phyloP scores from a whole-genome alignment of 2,113 vertebrate species.

The Micromys minutus region DNA sequence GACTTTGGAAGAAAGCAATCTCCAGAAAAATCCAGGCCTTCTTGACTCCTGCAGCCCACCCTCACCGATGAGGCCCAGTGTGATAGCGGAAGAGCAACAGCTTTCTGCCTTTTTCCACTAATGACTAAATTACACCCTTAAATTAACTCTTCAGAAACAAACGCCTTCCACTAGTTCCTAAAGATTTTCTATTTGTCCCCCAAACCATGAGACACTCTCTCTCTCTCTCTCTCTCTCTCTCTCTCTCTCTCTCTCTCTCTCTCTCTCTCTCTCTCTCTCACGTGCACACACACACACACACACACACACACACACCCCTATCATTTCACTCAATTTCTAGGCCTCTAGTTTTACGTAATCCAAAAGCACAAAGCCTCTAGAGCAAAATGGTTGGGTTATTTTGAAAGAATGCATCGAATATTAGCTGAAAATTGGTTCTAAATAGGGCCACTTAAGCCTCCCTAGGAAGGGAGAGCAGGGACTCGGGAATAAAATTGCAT shows the following conservation, averaged over 20 bases:
- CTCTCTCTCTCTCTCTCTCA: no score
- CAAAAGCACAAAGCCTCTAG: slow-evolving; percentile 73
- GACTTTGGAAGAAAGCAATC: slow-evolving; percentile 61
- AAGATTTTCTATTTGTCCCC: slow-evolving; percentile 79
- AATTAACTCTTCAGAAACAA: slow-evolving; percentile 83
- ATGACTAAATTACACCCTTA: slow-evolving; percentile 71
- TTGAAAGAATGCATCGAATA: slow-evolving; percentile 79
- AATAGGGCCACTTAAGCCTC: slow-evolving; percentile 78
- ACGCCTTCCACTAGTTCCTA: slow-evolving; percentile 76
- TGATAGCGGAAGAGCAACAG: slow-evolving; percentile 65
- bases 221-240: no score
- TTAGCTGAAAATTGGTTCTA: slow-evolving; percentile 79
- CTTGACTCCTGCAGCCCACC: background rate
- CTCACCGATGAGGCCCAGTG: background rate
- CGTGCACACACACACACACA: background rate
- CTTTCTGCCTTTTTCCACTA: slow-evolving; percentile 77
- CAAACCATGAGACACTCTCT: slow-evolving; percentile 58
- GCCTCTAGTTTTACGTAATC: slow-evolving; percentile 79
- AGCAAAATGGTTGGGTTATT: slow-evolving; percentile 74
- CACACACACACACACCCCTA: slow-evolving; percentile 11
- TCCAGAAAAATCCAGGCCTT: slow-evolving; percentile 76
- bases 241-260: no score
- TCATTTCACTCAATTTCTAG: slow-evolving; percentile 75
- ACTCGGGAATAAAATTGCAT: slow-evolving; percentile 81
- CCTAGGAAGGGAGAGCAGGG: slow-evolving; percentile 48